Percentiles rank a stretch among this genome's conserved stretches.
Conservation (phyloP, 2,888 invertebrate genomes). For the Euplagia quadripunctaria region DNA sequence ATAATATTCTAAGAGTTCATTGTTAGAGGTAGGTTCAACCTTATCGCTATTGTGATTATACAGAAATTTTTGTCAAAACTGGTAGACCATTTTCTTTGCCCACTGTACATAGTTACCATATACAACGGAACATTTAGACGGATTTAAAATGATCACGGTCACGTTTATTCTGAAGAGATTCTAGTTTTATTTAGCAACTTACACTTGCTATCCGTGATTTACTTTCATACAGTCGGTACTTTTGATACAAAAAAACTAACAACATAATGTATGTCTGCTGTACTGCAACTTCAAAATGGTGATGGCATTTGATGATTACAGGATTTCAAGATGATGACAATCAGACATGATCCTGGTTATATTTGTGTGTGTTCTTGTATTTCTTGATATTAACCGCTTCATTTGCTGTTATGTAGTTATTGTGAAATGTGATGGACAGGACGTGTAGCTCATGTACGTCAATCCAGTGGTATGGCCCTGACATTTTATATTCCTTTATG, state of each 20-base stretch:
- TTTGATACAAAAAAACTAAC: background rate
- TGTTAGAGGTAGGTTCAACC: no score
- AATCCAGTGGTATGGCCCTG: background rate
- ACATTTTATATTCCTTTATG: slow-evolving; percentile 1
- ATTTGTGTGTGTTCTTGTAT: background rate
- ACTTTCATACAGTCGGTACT: background rate
- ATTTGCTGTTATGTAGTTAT: background rate
- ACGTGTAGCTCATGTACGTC: background rate
- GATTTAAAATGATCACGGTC: no score
- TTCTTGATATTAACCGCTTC: background rate
- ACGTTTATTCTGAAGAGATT: background rate
- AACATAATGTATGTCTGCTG: background rate
- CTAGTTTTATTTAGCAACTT: background rate
- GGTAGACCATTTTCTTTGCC: no score
- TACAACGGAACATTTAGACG: no score
- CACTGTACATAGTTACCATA: no score
- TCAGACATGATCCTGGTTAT: background rate
- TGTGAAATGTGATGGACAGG: background rate
- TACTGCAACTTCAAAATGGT: background rate
- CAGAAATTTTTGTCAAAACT: no score
- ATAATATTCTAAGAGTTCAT: no score
- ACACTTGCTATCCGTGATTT: background rate
- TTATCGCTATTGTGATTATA: no score
- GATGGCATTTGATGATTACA: background rate
- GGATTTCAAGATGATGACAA: background rate